Evolutionary conservation across 2,113 vertebrate species (phyloP).

Genomic region (Carettochelys insculpta): DNA sequence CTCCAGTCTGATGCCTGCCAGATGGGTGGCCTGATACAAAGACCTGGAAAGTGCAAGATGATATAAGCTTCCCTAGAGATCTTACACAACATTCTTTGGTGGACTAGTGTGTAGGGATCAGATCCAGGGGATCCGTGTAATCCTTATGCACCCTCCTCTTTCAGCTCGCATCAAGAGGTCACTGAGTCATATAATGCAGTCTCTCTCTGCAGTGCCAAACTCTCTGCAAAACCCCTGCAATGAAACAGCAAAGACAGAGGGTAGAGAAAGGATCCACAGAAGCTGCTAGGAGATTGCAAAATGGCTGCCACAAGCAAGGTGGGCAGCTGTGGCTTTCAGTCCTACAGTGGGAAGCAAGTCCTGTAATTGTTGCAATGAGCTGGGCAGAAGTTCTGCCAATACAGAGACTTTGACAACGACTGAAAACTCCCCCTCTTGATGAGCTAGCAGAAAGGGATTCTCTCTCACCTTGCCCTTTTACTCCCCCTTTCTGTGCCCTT

Average conservation of each 20-base stretch:
- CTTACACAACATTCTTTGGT: background rate
- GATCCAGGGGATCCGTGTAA: background rate
- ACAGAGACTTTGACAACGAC: background rate
- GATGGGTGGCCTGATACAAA: too few relatives aligned
- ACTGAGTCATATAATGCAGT: background rate
- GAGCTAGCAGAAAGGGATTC: background rate
- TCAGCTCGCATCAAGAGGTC: rapidly evolving
- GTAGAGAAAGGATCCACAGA: background rate
- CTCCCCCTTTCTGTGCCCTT: background rate
- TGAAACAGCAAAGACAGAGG: background rate
- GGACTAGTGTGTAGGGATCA: background rate
- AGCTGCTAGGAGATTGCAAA: background rate
- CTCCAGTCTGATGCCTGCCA: too few relatives aligned
- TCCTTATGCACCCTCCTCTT: background rate
- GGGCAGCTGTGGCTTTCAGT: background rate
- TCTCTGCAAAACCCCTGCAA: background rate
- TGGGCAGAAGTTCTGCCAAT: background rate
- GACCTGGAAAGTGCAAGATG: too few relatives aligned
- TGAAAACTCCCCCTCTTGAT: background rate
- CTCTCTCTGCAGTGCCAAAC: background rate
- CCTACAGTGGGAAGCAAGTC: background rate
- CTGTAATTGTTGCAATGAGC: background rate
- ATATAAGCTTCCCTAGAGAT: background rate
- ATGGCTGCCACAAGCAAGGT: background rate
- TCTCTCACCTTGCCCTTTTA: background rate